Percentiles rank a stretch among this genome's conserved stretches.
Conservation (phyloP, 2,797 vertebrate species). For the Epinephelus awoara region DNA sequence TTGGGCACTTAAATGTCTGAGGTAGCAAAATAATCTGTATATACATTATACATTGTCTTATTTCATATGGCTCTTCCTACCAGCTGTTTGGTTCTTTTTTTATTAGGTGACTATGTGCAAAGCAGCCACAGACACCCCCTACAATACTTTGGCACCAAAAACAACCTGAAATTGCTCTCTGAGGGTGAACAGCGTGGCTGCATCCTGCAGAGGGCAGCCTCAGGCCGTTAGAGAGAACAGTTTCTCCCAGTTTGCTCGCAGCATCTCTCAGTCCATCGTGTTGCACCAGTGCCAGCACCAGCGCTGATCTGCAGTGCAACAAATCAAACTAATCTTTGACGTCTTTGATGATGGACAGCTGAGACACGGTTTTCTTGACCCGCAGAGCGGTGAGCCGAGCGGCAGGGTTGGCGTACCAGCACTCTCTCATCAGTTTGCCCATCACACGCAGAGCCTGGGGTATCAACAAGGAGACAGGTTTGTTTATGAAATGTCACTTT, state of each 20-base stretch:
- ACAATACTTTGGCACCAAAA: slow-evolving; percentile 77
- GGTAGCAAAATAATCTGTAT: slow-evolving; percentile 89
- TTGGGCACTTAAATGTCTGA: slow-evolving; percentile 87
- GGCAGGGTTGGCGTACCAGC: slow-evolving; percentile 92
- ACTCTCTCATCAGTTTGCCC: slow-evolving; percentile 96
- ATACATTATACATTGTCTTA: slow-evolving; percentile 57
- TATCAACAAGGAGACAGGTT: slow-evolving; percentile 21
- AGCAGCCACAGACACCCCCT: slow-evolving; percentile 37
- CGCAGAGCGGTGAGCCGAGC: slow-evolving; percentile 96
- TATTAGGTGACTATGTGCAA: slow-evolving; percentile 39
- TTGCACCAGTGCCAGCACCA: slow-evolving; percentile 50
- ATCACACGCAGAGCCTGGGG: slow-evolving; percentile 93
- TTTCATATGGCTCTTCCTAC: slow-evolving; percentile 60
- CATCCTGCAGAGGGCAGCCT: slow-evolving; percentile 57
- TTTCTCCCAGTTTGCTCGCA: slow-evolving; percentile 16
- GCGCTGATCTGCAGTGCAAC: slow-evolving; percentile 25
- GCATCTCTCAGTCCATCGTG: slow-evolving; percentile 10
- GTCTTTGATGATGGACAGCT: slow-evolving; percentile 89
- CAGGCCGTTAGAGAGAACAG: slow-evolving; percentile 18
- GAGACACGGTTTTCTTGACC: slow-evolving; percentile 96
- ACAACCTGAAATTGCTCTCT: slow-evolving; percentile 49
- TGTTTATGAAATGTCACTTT: not conserved
- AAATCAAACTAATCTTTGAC: slow-evolving; percentile 86
- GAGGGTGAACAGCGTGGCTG: slow-evolving; percentile 29
- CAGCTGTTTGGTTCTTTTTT: slow-evolving; percentile 52